phyloP scores from a whole-genome alignment of 2,888 invertebrate genomes.

The Epirrhoe alternata region DNA sequence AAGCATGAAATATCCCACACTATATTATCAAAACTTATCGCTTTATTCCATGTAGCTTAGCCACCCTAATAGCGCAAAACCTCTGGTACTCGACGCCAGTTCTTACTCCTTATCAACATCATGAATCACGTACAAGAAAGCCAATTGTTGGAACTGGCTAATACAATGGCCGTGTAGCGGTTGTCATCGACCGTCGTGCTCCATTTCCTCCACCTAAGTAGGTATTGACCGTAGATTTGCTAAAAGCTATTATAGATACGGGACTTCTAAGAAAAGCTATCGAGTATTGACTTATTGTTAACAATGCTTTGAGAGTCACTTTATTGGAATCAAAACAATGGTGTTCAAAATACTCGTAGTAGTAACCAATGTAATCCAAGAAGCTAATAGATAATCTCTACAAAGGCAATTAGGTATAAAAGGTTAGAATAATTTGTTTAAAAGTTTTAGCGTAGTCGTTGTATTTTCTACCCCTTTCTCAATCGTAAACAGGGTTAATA shows the following conservation, averaged over 20 bases:
- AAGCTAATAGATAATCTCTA: no score
- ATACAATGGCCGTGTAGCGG: constrained; percentile 56
- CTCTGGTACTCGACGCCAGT: constrained; percentile 27
- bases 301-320: neutral
- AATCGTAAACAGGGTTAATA: no score
- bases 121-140: constrained; percentile 50
- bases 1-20: neutral
- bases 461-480: no score
- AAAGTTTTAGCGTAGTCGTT: no score
- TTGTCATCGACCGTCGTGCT: constrained; percentile 56
- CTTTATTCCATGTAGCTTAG: neutral
- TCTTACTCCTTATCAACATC: constrained; percentile 40
- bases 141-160: constrained; percentile 50
- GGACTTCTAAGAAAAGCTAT: constrained; percentile 25
- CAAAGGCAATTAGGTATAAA: no score
- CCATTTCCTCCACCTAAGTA: constrained; percentile 48
- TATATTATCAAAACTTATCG: neutral
- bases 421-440: no score
- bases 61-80: constrained; percentile 29
- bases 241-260: constrained; percentile 38
- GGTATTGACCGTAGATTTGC: constrained; percentile 27
- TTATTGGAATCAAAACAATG: neutral
- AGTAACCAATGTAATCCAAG: neutral
- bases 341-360: neutral
- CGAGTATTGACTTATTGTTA: neutral